phyloP scores from a whole-genome alignment of 2,113 vertebrate species.

The Candoia aspera region DNA sequence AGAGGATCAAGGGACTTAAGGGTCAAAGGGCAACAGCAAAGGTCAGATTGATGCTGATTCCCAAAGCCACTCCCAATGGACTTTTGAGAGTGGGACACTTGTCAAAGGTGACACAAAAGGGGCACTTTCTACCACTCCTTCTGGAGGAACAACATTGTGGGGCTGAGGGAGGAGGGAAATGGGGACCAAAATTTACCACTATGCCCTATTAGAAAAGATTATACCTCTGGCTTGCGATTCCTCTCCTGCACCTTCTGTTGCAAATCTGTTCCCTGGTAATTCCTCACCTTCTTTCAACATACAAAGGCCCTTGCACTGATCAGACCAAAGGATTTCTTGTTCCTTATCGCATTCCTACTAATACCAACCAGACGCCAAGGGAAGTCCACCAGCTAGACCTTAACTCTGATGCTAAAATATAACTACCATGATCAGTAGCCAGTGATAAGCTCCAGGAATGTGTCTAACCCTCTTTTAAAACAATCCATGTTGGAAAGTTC shows the following conservation, averaged over 20 bases:
- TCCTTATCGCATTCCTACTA: not conserved
- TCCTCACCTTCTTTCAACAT: not conserved
- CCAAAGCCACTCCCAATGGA: not conserved
- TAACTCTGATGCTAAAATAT: not conserved
- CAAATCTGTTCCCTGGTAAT: not conserved
- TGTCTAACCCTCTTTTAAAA: not conserved
- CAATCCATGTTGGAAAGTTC: not conserved
- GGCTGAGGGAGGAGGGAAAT: not conserved
- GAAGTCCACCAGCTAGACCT: not conserved
- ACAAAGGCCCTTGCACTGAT: not conserved
- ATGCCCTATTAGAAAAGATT: not conserved
- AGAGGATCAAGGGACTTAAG: not conserved
- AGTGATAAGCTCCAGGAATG: not conserved
- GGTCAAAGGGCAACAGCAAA: not conserved
- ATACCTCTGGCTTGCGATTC: not conserved
- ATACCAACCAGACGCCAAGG: not conserved
- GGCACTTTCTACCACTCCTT: constrained; percentile 49
- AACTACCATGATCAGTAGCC: not conserved
- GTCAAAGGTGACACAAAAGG: constrained; percentile 18
- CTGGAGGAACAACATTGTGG: not conserved
- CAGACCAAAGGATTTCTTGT: not conserved
- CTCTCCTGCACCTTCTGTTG: not conserved
- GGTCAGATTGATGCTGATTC: not conserved
- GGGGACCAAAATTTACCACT: not conserved
- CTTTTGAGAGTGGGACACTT: not conserved